Base-by-base conservation (phyloP, 2,113 vertebrate genomes). In the Panurus biarmicus region DNA sequence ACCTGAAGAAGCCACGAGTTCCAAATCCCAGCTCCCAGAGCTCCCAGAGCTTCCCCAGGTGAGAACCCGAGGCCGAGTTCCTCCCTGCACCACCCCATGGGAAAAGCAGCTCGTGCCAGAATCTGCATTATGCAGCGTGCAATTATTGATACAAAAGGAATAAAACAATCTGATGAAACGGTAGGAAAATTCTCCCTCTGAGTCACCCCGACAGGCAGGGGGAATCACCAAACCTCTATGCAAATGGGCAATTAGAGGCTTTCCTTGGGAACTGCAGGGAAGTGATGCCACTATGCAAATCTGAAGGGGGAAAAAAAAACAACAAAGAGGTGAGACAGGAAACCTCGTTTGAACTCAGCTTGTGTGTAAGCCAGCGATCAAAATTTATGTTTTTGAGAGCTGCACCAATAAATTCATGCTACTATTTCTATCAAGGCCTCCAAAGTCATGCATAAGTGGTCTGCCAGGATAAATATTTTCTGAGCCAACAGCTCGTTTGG, bases 221-320 rank as follows among this genome's bases (percentile, higher is more conserved):
- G 87, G 80, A 87, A 85, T 95, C 61, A 87, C 87, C 87, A 80
- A 23, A 77, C 89, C 90, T 95, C 88, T 90, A 82, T 65, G 81
- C 82, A 97, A 96, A 95, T 62, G 53, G 35, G 69, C 93, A 97
- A 76, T 96, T 93, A 93, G 92, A 93, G 89, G 96, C 84, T 96
- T 91, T 89, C 83, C 75, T 60, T 76, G 85, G 44, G 80, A 96
- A 87, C 61, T 93, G 76, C 66, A 56, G 92, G 87, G 57, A 84
- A 86, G 74, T 51, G 94, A 86, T 42, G 87, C 78, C 84, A 80
- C 56, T 76, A 78, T 94, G 96, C 93, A 96, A 87, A 93, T 87
- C 58, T 36, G 75, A 72, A 51, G 79, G 54, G 28, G 5, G 0
- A 3, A 9, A 26, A 11, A 53, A 75, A 76, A 70, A 74, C 60